These are phyloP conservation scores for Apotomis betuletana DNA, from an alignment of 2,888 invertebrate species.

Conservation along the genomic window DNA sequence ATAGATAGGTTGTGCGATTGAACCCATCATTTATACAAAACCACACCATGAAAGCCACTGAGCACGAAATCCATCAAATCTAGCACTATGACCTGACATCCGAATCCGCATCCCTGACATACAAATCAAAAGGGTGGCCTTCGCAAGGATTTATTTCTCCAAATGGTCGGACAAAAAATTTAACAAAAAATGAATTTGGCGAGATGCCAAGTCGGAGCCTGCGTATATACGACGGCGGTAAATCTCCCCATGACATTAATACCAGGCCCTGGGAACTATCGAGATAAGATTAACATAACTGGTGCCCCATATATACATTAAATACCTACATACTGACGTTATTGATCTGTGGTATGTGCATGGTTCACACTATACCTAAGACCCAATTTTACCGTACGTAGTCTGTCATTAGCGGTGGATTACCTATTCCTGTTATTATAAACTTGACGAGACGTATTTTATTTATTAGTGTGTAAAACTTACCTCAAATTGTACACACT, in stretches of 20 bases:
- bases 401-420: no score
- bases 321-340: slow-evolving; percentile 5
- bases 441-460: no score
- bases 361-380: not conserved
- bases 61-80: slow-evolving; percentile 19
- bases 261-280: slow-evolving; percentile 54
- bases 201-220: slow-evolving; percentile 56
- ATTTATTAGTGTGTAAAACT: no score
- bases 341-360: slow-evolving; percentile 13
- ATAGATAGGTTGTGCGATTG: no score
- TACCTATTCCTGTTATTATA: no score
- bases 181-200: slow-evolving; percentile 71
- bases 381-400: no score
- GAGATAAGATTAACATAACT: slow-evolving; percentile 51
- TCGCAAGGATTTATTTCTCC: slow-evolving; percentile 62
- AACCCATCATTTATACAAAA: not conserved
- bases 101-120: slow-evolving; percentile 47
- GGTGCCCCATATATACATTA: slow-evolving; percentile 39
- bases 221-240: slow-evolving; percentile 57
- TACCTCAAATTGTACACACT: no score
- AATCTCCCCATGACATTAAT: slow-evolving; percentile 59
- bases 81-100: slow-evolving; percentile 16
- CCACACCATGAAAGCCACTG: not conserved
- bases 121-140: slow-evolving; percentile 58
- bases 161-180: slow-evolving; percentile 60